Evolutionary conservation across 2,888 invertebrate genomes (phyloP).

Genomic region (Timema podura): DNA sequence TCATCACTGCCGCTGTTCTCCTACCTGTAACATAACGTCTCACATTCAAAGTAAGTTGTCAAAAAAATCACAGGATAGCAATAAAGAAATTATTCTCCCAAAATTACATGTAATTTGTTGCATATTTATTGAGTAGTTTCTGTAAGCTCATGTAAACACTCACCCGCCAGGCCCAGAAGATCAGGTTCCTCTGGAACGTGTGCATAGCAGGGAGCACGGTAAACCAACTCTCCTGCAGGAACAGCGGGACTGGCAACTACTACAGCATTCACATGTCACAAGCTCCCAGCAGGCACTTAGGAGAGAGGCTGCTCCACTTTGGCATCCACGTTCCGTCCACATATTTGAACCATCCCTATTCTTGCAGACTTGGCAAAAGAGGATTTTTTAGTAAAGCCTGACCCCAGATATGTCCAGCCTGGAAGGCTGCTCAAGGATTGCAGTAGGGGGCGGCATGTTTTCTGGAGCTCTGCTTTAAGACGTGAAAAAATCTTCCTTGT

Average conservation of each 20-base stretch:
- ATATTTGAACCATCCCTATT: background rate
- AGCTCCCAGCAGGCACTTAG: background rate
- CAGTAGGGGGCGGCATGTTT: background rate
- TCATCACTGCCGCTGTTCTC: too few relatives aligned
- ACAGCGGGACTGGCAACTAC: background rate
- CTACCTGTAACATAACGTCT: too few relatives aligned
- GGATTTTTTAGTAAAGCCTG: background rate
- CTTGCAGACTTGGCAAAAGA: background rate
- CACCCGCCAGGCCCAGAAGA: too few relatives aligned
- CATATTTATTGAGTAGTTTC: too few relatives aligned
- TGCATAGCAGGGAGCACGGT: background rate
- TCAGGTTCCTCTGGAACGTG: background rate
- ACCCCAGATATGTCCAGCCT: too few relatives aligned
- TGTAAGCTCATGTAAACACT: too few relatives aligned
- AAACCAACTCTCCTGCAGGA: constrained; percentile 6
- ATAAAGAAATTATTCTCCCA: too few relatives aligned
- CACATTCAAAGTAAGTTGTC: too few relatives aligned
- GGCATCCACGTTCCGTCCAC: background rate
- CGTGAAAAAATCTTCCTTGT: background rate
- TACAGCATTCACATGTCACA: constrained; percentile 1
- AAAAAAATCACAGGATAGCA: too few relatives aligned
- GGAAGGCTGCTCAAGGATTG: background rate
- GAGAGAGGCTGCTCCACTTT: constrained; percentile 1
- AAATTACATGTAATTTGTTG: too few relatives aligned
- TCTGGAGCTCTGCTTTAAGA: background rate